phyloP scores from a whole-genome alignment of 2,113 vertebrate species.

The Heterotilapia buettikoferi region DNA sequence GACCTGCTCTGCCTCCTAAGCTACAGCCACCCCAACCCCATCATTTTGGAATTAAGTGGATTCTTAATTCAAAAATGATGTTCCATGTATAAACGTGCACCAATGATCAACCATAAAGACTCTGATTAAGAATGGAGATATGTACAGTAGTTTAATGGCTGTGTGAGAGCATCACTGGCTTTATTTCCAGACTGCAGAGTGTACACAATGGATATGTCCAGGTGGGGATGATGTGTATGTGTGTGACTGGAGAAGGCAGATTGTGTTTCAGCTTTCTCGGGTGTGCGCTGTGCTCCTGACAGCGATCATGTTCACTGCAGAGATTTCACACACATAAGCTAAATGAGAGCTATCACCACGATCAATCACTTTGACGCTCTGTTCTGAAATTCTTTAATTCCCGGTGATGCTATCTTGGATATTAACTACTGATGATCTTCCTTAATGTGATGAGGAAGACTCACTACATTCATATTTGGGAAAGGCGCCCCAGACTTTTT shows the following conservation, averaged over 20 bases:
- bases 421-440: not conserved
- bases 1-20: not conserved
- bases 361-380: not conserved
- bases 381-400: not conserved
- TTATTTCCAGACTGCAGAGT: not conserved
- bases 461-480: not conserved
- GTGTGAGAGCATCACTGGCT: not conserved
- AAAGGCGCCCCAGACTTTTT: not conserved
- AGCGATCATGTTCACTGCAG: not conserved
- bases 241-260: not conserved
- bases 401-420: not conserved
- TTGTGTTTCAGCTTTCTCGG: not conserved
- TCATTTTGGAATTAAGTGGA: not conserved
- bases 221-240: not conserved
- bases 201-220: not conserved
- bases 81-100: not conserved
- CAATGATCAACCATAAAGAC: not conserved
- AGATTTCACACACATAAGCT: not conserved
- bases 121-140: not conserved
- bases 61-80: not conserved
- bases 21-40: not conserved
- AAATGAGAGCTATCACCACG: not conserved
- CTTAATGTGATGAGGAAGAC: not conserved
- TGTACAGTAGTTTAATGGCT: not conserved
- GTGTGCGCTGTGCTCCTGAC: not conserved